Evolutionary conservation across 1,140 invertebrate species (phyloP).

Genomic region (Seison nebaliae): DNA sequence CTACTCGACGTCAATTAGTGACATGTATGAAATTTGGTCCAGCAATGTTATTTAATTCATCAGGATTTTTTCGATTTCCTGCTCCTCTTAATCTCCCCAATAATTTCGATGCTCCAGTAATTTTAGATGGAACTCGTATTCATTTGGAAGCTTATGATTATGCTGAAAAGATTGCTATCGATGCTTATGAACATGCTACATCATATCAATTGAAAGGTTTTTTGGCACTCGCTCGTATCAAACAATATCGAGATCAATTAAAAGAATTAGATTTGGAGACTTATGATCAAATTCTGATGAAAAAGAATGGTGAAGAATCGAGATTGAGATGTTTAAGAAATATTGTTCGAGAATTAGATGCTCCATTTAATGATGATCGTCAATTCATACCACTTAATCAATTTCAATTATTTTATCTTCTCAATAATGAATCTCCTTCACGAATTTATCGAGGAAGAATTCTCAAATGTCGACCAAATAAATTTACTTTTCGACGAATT

Average conservation of each 20-base stretch:
- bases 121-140: conserved; percentile 79
- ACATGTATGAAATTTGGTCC: conserved; percentile 16
- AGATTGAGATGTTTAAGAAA: no score
- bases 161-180: conserved; percentile 97
- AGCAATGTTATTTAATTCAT: conserved; percentile 78
- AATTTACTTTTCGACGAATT: conserved; percentile 49
- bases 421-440: conserved; percentile 81
- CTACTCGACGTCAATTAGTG: conserved; percentile 18
- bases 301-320: conserved; percentile 82
- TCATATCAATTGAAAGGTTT: conserved; percentile 51
- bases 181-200: conserved; percentile 88
- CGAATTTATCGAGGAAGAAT: conserved; percentile 61
- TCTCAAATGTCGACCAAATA: conserved; percentile 25
- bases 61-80: conserved; percentile 93
- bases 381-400: no score
- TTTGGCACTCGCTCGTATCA: conserved; percentile 76
- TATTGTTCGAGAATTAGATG: conserved; percentile 75
- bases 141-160: conserved; percentile 98
- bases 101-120: conserved; percentile 77
- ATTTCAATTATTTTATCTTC: conserved; percentile 68
- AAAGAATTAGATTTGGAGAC: conserved; percentile 92
- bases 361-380: conserved; percentile 73
- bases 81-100: no score
- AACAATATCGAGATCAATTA: conserved; percentile 65
- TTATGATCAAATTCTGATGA: conserved; percentile 73